Evolutionary conservation across 1,140 invertebrate species (phyloP).

Genomic region (Onthophagus taurus): DNA sequence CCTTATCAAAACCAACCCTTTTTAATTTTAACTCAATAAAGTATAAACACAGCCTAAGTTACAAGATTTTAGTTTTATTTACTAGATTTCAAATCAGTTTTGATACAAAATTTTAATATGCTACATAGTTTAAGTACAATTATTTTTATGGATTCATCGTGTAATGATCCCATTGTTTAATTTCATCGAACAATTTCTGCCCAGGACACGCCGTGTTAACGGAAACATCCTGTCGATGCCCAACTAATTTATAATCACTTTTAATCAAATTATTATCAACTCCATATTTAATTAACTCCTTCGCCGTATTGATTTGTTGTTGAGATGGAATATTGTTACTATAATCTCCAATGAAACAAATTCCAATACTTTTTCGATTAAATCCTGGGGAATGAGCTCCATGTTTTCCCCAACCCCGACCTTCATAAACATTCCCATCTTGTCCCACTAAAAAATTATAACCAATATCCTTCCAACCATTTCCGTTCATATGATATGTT

Average conservation of each 20-base stretch:
- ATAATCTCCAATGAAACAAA: slow-evolving; percentile 60
- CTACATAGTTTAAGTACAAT: too few relatives aligned
- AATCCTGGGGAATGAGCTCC: slow-evolving; percentile 49
- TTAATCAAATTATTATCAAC: slow-evolving; percentile 24
- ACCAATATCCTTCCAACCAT: slow-evolving; percentile 51
- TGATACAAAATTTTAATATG: too few relatives aligned
- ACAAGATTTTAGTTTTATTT: too few relatives aligned
- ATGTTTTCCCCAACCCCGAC: slow-evolving; percentile 47
- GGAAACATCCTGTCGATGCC: slow-evolving; percentile 27
- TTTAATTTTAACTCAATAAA: too few relatives aligned
- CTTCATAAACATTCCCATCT: slow-evolving; percentile 58
- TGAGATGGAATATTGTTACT: slow-evolving; percentile 27
- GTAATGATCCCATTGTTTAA: slow-evolving; percentile 47
- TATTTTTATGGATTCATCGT: slow-evolving; percentile 1
- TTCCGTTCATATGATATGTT: slow-evolving; percentile 61
- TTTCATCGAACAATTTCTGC: slow-evolving; percentile 37
- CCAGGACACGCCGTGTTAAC: slow-evolving; percentile 33
- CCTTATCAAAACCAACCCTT: too few relatives aligned
- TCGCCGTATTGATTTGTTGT: slow-evolving; percentile 21
- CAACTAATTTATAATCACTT: slow-evolving; percentile 33
- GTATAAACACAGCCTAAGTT: too few relatives aligned
- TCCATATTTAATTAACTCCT: slow-evolving; percentile 27
- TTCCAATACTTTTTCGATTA: slow-evolving; percentile 52
- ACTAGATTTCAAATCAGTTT: too few relatives aligned
- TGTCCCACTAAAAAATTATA: slow-evolving; percentile 56